A percentile compares a stretch with the other conserved stretches of the same genome.
phyloP scores from a whole-genome alignment of 1,140 invertebrate genomes.

The Lucilia cuprina region DNA sequence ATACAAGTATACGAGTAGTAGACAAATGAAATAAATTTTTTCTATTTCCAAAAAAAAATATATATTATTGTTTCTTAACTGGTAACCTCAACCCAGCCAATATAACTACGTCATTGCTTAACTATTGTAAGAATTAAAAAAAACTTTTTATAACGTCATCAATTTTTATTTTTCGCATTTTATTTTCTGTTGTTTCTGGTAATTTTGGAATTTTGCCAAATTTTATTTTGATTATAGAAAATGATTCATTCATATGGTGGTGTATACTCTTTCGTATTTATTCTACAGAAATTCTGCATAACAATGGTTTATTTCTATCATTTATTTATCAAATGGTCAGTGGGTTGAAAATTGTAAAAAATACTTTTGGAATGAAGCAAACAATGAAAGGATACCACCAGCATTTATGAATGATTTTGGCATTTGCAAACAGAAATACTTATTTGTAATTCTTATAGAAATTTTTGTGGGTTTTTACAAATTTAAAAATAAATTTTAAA shows the following conservation, averaged over 20 bases:
- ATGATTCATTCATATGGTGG: not conserved
- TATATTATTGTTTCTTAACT: no score
- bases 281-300: not conserved
- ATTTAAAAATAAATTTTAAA: no score
- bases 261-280: not conserved
- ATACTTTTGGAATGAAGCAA: not conserved
- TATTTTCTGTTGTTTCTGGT: not conserved
- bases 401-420: not conserved
- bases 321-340: not conserved
- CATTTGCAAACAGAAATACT: no score
- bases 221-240: not conserved
- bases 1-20: no score
- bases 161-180: not conserved
- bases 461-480: no score
- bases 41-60: not conserved
- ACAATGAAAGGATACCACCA: not conserved
- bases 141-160: conserved; percentile 25
- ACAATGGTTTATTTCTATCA: not conserved
- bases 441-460: no score
- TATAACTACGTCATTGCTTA: not conserved
- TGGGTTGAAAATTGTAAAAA: not conserved
- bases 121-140: not conserved
- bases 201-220: conserved; percentile 25
- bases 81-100: not conserved
- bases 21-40: not conserved